Base-by-base conservation (phyloP, 2,797 vertebrate species). In the Anableps anableps region DNA sequence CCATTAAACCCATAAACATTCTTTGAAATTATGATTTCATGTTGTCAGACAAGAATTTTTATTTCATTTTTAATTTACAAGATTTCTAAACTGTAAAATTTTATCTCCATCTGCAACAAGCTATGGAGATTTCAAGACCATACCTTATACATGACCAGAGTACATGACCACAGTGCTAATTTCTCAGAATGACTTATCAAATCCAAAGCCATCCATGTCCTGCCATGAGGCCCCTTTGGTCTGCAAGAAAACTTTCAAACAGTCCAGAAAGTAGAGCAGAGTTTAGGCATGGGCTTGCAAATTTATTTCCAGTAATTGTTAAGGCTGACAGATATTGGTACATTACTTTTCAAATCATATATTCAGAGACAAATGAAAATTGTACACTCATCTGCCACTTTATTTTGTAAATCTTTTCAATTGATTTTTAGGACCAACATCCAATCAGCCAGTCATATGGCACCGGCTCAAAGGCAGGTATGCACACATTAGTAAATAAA, bases 241-340 rank as follows among this genome's bases (percentile, higher is more conserved):
- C 77, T 50, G 17, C 75, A 79, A 41, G 75, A 79, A 73, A 75
- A 58, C 78, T 68, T 82, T 83, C 48, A 80, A 74, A 87, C 84
- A 87, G 75, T 81, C 87, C 82, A 82, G 77, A 74, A 31, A 60
- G 50, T 43, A 43, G 73, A 89, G 66, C 43, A 0, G 0, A 41
- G 55, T 53, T 72, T 53, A 31, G 50, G 66, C n/a, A 75, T 76
- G 26, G 31, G 77, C 80, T 82, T 1, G 58, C 64, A 75, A 34
- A 53, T 50, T 78, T 43, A 38, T 48, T 66, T 76, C 14, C 62
- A 76, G 71, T 47, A 80, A 58, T 72, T 34, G 81, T 74, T 45
- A 71, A 81, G 72, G 43, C 78, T 41, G 74, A 84, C 76, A 76
- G 74, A 79, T 79, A 72, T 80, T 70, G 38, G 23, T 3, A 0